Percentiles rank a stretch among this genome's conserved stretches.
Conservation (phyloP, 2,797 vertebrate genomes). For the Discoglossus pictus region DNA sequence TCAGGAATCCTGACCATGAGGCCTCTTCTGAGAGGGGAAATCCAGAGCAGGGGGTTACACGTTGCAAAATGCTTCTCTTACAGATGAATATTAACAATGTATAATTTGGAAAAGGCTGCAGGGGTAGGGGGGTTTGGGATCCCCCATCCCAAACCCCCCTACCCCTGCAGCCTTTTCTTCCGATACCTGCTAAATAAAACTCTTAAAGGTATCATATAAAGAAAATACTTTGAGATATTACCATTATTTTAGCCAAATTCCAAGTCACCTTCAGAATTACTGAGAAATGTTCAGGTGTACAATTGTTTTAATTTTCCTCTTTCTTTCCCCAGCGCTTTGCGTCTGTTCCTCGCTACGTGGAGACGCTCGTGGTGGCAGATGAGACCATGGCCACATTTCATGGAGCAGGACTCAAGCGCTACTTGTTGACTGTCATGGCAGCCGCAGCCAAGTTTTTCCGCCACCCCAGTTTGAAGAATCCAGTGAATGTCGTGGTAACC, state of each 20-base stretch:
- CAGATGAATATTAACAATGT: no score
- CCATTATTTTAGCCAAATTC: no score
- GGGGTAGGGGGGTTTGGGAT: no score
- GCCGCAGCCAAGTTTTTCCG: slow-evolving; percentile 65
- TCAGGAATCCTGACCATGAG: not conserved
- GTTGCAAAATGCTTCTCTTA: no score
- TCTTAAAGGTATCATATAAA: no score
- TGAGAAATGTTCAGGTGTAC: no score
- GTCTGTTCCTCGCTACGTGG: slow-evolving; percentile 68
- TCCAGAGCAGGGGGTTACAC: not conserved
- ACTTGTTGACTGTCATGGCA: slow-evolving; percentile 69
- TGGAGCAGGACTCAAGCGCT: slow-evolving; percentile 60
- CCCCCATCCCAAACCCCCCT: no score
- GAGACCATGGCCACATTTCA: slow-evolving; percentile 68
- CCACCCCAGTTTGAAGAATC: slow-evolving; percentile 67
- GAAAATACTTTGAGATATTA: no score
- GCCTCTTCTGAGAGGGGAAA: slow-evolving; percentile 4
- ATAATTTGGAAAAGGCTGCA: no score
- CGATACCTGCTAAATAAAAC: no score
- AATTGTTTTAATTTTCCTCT: not conserved
- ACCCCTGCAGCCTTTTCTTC: no score
- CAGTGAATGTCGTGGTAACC: slow-evolving; percentile 66
- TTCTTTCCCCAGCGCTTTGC: slow-evolving; percentile 60
- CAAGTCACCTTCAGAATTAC: no score
- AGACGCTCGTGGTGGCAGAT: slow-evolving; percentile 70